Evolutionary conservation across 2,113 vertebrate species (phyloP).

Genomic region (Polypterus bichir): DNA sequence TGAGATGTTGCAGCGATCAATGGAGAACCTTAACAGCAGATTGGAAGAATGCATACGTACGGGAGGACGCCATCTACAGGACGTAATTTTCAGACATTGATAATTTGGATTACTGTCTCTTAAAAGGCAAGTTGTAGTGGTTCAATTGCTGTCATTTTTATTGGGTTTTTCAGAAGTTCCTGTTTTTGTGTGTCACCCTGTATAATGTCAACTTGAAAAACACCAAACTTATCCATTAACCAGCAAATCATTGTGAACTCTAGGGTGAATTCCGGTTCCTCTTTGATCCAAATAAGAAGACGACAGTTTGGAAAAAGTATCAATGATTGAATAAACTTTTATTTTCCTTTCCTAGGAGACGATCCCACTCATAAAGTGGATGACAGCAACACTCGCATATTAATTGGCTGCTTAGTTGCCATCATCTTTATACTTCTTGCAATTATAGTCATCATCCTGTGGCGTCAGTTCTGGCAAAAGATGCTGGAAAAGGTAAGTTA

Average conservation of each 20-base stretch:
- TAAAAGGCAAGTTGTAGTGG: no score
- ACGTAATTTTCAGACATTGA: no score
- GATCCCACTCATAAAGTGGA: slow-evolving; percentile 86
- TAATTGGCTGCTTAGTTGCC: slow-evolving; percentile 88
- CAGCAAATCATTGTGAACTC: background rate
- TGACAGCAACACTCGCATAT: slow-evolving; percentile 84
- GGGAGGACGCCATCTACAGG: no score
- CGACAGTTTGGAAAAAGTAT: background rate
- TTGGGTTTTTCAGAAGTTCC: no score
- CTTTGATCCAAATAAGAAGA: background rate
- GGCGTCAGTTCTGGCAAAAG: slow-evolving; percentile 96
- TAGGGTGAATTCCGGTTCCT: background rate
- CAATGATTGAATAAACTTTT: background rate
- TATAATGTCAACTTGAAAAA: no score
- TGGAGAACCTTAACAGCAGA: no score
- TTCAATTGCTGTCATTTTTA: no score
- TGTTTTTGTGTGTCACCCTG: no score
- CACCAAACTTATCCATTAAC: no score
- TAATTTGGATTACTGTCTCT: no score
- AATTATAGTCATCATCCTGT: slow-evolving; percentile 91
- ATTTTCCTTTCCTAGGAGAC: slow-evolving; percentile 30
- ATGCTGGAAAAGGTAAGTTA: slow-evolving; percentile 87
- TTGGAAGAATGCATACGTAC: no score
- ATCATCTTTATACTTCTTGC: slow-evolving; percentile 86
- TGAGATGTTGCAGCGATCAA: no score